Percentiles rank a stretch among this genome's conserved stretches.
Conservation (phyloP, 2,797 vertebrate genomes). For the Galaxias olidus region DNA sequence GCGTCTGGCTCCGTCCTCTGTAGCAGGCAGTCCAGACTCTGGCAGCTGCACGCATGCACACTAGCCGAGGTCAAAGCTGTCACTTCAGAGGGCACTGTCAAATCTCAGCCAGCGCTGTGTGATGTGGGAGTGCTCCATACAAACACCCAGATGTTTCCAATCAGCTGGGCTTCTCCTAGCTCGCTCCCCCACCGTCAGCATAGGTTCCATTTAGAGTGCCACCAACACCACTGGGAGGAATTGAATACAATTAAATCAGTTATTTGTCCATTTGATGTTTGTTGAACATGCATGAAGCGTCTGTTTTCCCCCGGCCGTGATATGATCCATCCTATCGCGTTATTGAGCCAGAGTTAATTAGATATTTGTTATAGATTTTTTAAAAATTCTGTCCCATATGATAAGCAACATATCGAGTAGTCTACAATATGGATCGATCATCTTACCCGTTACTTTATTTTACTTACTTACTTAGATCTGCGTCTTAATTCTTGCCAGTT, state of each 20-base stretch:
- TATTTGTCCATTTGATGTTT: no score
- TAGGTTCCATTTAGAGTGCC: constrained; percentile 38
- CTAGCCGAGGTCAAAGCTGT: constrained; percentile 80
- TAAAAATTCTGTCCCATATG: no score
- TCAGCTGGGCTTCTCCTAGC: constrained; percentile 72
- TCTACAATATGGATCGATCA: no score
- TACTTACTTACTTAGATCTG: no score
- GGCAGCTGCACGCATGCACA: constrained; percentile 73
- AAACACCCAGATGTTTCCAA: constrained; percentile 82
- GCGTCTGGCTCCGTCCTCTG: constrained; percentile 68
- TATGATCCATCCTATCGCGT: no score
- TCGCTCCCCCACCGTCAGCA: constrained; percentile 42
- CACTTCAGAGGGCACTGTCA: constrained; percentile 79
- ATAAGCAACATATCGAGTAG: no score
- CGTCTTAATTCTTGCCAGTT: background rate
- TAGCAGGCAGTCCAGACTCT: constrained; percentile 64
- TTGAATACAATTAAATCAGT: background rate
- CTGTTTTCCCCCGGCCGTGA: no score
- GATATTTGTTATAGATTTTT: no score
- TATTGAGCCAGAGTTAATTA: no score
- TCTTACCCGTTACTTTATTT: no score
- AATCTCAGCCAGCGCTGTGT: constrained; percentile 74
- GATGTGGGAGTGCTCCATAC: constrained; percentile 76
- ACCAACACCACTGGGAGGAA: constrained; percentile 31
- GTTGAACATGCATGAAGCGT: no score